Evolutionary conservation across 1,140 invertebrate species (phyloP), one percentile per base, ranked within the genome.

Genomic region (Hycleus cichorii): DNA sequence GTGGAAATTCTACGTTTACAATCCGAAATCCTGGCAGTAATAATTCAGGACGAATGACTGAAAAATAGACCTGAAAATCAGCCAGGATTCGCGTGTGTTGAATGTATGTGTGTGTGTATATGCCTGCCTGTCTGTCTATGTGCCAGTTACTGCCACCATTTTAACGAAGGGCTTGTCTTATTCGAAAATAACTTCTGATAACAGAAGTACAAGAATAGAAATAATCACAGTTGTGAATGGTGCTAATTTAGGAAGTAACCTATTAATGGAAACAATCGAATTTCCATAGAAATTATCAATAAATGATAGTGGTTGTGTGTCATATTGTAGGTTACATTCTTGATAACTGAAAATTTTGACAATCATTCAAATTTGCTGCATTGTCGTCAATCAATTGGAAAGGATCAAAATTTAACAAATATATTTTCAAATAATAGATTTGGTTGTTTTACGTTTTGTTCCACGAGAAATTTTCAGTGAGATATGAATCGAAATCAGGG

Each of bases 401-500:
- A 42, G 40, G 40, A 10, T 9, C 9, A 24, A 42, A 18, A 42
- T 12, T 51, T 49, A 3, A 10, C 1, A 18, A 18, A 18, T 18
- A 18, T 18, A 18, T 18, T 18, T 18, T 18, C 2, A 18, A 18
- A 18, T 18, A 18, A 1, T 18, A 18, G 18, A 18, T 18, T 18
- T 18, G 18, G 18, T 18, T 18, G 18, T 18, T 18, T 18, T 18
- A 18, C 18, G 18, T 18, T 18, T 18, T 18, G 18, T 18, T 18
- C 18, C 18, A 18, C 18, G 18, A 7, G 32, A 5, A 32, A 5
- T 32, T 32, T 32, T 32, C 32, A 7, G 7, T 32, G 44, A 61
- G 62, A 57, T 53, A 73, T 73, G 72, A 74, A 65, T 66, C 69
- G 72, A 57, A 63, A 62, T 46, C 66, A 64, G 57, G 71, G 66